Conservation (phyloP, 2,888 invertebrate genomes). For the Amorpha juglandis region DNA sequence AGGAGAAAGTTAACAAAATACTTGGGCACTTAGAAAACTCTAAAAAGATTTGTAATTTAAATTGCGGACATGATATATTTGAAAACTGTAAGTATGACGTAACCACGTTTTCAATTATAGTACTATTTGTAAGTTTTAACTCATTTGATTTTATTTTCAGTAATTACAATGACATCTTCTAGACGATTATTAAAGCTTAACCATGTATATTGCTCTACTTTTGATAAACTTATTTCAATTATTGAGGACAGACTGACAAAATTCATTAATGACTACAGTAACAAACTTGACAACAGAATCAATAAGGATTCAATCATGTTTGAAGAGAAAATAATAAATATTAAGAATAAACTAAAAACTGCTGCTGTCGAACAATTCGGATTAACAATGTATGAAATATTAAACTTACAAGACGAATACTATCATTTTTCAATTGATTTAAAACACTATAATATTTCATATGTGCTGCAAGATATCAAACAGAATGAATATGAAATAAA, state of each 20-base stretch:
- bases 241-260: constrained; percentile 37
- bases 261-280: constrained; percentile 31
- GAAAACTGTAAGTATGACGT: constrained; percentile 27
- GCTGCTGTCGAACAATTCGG: constrained; percentile 49
- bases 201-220: constrained; percentile 44
- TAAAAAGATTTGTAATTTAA: constrained; percentile 44
- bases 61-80: constrained; percentile 37
- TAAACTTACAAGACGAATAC: constrained; percentile 54
- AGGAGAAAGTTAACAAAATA: constrained; percentile 30
- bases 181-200: neutral
- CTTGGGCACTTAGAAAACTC: constrained; percentile 35
- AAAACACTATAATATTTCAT: constrained; percentile 21
- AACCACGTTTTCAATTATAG: neutral
- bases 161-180: constrained; percentile 3
- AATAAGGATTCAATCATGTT: constrained; percentile 31
- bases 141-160: neutral
- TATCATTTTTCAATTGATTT: constrained; percentile 25
- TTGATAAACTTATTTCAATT: constrained; percentile 39
- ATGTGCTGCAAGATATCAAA: constrained; percentile 29
- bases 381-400: constrained; percentile 52
- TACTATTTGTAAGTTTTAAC: neutral
- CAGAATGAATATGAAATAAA: constrained; percentile 30
- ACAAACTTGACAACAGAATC: constrained; percentile 29
- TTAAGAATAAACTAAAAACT: constrained; percentile 45
- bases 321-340: constrained; percentile 33